Evolutionary conservation across 2,888 invertebrate species (phyloP).

Genomic region (Drepana falcataria): DNA sequence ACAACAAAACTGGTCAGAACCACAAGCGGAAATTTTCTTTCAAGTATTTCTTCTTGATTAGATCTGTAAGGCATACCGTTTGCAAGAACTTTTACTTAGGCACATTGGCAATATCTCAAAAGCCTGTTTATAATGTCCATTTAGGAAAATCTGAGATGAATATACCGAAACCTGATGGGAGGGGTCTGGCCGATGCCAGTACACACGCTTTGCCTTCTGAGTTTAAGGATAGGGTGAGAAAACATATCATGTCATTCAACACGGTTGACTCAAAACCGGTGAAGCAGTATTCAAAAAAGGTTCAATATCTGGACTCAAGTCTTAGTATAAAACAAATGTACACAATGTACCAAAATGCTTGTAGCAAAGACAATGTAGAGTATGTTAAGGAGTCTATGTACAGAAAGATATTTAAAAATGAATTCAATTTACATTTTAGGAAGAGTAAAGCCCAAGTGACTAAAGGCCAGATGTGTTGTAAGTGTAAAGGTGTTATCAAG

Average conservation of each 20-base stretch:
- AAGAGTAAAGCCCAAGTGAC: slow-evolving; percentile 34
- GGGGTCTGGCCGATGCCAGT: slow-evolving; percentile 57
- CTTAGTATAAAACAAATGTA: slow-evolving; percentile 64
- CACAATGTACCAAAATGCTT: slow-evolving; percentile 52
- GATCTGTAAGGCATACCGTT: slow-evolving; percentile 52
- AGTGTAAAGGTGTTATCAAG: slow-evolving; percentile 59
- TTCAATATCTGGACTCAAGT: slow-evolving; percentile 51
- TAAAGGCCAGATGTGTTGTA: slow-evolving; percentile 49
- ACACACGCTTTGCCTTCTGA: slow-evolving; percentile 52
- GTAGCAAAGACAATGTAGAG: slow-evolving; percentile 38
- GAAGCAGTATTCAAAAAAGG: slow-evolving; percentile 54
- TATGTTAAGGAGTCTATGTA: slow-evolving; percentile 70
- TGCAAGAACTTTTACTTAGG: slow-evolving; percentile 71
- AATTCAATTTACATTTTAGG: slow-evolving; percentile 62
- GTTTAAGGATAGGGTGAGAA: slow-evolving; percentile 55
- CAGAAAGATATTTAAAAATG: slow-evolving; percentile 63
- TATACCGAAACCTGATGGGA: slow-evolving; percentile 65
- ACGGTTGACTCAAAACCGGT: slow-evolving; percentile 56
- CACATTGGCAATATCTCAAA: slow-evolving; percentile 67
- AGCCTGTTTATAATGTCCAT: slow-evolving; percentile 70
- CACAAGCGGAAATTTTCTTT: slow-evolving; percentile 56
- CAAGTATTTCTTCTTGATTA: slow-evolving; percentile 62
- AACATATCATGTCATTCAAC: slow-evolving; percentile 54
- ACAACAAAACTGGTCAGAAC: slow-evolving; percentile 30
- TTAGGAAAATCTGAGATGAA: slow-evolving; percentile 63